phyloP scores from a whole-genome alignment of 1,140 invertebrate species.

The Drosophila kanapiae region DNA sequence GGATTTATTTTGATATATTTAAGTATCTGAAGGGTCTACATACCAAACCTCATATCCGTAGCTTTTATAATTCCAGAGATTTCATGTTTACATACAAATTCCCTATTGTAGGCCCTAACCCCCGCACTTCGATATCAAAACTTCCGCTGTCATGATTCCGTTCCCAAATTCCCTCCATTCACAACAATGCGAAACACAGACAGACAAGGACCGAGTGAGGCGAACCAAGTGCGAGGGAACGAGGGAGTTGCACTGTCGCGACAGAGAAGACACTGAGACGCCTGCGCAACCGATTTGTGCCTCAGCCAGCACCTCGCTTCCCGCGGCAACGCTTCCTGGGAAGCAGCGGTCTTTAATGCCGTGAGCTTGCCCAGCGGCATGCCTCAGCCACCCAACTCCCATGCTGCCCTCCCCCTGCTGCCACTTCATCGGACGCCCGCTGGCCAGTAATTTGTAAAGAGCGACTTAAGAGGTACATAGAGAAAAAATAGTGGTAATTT shows the following conservation, averaged over 20 bases:
- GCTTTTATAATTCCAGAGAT: background rate
- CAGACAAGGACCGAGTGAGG: constrained; percentile 15
- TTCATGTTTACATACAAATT: background rate
- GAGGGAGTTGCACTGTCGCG: constrained; percentile 4
- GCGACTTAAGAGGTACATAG: constrained; percentile 7
- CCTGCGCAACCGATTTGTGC: constrained; percentile 48
- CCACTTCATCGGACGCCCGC: constrained; percentile 12
- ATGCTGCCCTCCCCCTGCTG: background rate
- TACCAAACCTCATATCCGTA: background rate
- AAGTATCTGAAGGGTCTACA: background rate
- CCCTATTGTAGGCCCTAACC: background rate
- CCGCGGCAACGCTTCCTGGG: constrained; percentile 27
- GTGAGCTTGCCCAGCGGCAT: constrained; percentile 46
- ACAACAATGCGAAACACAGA: constrained; percentile 51
- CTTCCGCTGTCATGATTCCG: constrained; percentile 65
- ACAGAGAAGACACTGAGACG: constrained; percentile 46
- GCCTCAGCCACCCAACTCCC: constrained; percentile 24
- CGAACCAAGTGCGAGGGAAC: constrained; percentile 7
- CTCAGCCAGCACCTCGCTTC: background rate
- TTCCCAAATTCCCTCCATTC: constrained; percentile 52
- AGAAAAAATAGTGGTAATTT: background rate
- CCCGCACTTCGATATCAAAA: constrained; percentile 26
- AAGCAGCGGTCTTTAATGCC: constrained; percentile 49
- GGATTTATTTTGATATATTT: too few species aligned
- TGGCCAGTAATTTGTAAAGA: constrained; percentile 38